Conservation (phyloP, 2,888 invertebrate species). For the Gnatocerus cornutus region DNA sequence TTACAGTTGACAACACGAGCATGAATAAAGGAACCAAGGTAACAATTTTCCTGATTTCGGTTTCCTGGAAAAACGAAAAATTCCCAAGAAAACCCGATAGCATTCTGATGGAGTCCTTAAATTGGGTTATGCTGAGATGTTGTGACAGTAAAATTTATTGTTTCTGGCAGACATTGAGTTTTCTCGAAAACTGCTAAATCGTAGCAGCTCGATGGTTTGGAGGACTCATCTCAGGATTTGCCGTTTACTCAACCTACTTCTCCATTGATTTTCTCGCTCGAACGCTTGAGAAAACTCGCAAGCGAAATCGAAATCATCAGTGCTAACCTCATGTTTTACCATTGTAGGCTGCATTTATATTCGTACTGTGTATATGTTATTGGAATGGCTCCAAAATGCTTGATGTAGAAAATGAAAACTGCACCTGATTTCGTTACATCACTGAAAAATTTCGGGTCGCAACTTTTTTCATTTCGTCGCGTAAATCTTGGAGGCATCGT, state of each 20-base stretch:
- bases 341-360: conserved; percentile 32
- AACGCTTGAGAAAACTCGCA: no score
- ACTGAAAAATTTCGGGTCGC: conserved; percentile 10
- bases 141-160: conserved; percentile 16
- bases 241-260: neutral
- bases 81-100: neutral
- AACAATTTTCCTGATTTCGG: conserved; percentile 22
- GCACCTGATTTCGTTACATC: conserved; percentile 41
- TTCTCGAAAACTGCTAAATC: conserved; percentile 13
- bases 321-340: conserved; percentile 14
- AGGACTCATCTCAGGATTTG: conserved; percentile 10
- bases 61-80: conserved; percentile 1
- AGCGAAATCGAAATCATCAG: no score
- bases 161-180: conserved; percentile 23
- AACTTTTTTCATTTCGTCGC: conserved; percentile 12
- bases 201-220: neutral
- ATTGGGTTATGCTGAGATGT: conserved; percentile 10
- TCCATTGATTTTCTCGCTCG: neutral
- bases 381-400: conserved; percentile 36
- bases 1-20: conserved; percentile 41
- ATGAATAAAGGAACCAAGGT: conserved; percentile 31
- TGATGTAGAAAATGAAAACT: conserved; percentile 44
- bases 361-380: conserved; percentile 24
- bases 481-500: conserved; percentile 17
- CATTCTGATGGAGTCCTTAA: neutral